Evolutionary conservation across 2,113 vertebrate genomes (phyloP), one percentile per base, ranked within the genome.

Genomic region (Ranitomeya variabilis): DNA sequence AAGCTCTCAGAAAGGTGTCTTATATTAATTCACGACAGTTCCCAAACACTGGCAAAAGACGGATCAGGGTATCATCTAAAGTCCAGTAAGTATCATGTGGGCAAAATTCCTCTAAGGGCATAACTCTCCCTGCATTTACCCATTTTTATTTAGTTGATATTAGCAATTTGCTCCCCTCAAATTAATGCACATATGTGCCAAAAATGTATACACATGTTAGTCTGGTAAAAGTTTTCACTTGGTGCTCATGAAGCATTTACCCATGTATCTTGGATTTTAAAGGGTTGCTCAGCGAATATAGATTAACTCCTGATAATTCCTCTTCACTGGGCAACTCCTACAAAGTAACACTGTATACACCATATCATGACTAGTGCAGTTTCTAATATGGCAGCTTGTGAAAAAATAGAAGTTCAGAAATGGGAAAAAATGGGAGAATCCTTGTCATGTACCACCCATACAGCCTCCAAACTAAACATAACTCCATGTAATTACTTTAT

Each of bases 11-110:
- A 93, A 99, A 97, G 91, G 96, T 99, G 86, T 98, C 98, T 90
- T 99, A 99, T 95, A 98, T 99, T 93, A 99, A 99, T 93, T 99
- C 97, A 51, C 96, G 97, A 87, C 97, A 99, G 95, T 99, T 99
- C 90, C 98, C 98, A 15, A 98, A 96, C 0, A 93, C 97, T 37
- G 98, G 98, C 0, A 78, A 96, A 73, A 94, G 98, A 59, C 95
- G 91, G 69, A 95, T 99, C 89, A 96, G 94, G 93, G 94, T 99
- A 90, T 97, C 97, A 78, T 98, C 98, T 7, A 90, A 95, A 91
- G 97, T 99, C 91, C 98, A 99, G 98, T 99, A 96, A 94, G 98
- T 95, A 23, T 7, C 23, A 14, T 26, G 4, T 21, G 18, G 55
- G 26, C 26, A 71, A n/a, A 9, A 8, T 62, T 16, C 21, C 15